Conservation (phyloP, 2,888 invertebrate species). For the Liodrosophila aerea region DNA sequence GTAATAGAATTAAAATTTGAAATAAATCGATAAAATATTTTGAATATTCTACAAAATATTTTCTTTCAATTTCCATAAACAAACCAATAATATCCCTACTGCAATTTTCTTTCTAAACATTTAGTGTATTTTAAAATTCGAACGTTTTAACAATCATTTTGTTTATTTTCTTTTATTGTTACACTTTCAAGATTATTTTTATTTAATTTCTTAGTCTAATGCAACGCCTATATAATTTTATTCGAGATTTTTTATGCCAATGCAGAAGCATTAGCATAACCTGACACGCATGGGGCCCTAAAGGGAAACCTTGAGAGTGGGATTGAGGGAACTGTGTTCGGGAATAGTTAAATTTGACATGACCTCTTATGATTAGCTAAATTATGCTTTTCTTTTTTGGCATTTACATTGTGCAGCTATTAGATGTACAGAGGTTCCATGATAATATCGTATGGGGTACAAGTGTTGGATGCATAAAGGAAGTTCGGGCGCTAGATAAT, state of each 20-base stretch:
- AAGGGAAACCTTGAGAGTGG: neutral
- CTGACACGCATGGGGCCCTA: slow-evolving; percentile 54
- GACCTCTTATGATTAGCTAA: slow-evolving; percentile 71
- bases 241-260: slow-evolving; percentile 30
- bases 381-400: slow-evolving; percentile 41
- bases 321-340: slow-evolving; percentile 10
- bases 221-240: slow-evolving; percentile 62
- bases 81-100: too few species aligned
- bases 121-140: too few species aligned
- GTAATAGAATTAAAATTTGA: too few species aligned
- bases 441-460: slow-evolving; percentile 16
- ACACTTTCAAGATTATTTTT: slow-evolving; percentile 52
- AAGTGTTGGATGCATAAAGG: slow-evolving; percentile 24
- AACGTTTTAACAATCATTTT: too few species aligned
- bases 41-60: too few species aligned
- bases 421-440: neutral
- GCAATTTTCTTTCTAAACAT: too few species aligned
- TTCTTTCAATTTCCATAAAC: too few species aligned
- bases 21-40: too few species aligned
- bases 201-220: slow-evolving; percentile 64
- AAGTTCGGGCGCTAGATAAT: slow-evolving; percentile 50
- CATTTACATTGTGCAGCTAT: slow-evolving; percentile 48
- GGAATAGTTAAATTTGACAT: slow-evolving; percentile 66
- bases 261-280: slow-evolving; percentile 64
- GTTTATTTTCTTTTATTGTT: slow-evolving; percentile 36